These are phyloP conservation scores for Megathymus violae DNA, from an alignment of 1,140 invertebrate species.

Conservation along the genomic window DNA sequence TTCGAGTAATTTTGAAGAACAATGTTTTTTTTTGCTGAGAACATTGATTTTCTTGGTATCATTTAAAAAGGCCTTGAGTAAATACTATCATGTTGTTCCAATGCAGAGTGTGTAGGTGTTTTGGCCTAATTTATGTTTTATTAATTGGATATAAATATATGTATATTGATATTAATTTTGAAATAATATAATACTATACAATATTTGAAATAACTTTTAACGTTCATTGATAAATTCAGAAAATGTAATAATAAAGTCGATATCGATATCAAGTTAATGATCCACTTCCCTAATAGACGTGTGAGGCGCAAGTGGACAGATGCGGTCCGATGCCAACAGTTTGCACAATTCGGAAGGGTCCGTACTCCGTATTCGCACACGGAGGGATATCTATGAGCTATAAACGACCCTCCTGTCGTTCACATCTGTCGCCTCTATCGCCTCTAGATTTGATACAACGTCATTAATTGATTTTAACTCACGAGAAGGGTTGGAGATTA, in stretches of 20 bases:
- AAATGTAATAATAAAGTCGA: constrained; percentile 32
- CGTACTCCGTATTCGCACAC: constrained; percentile 41
- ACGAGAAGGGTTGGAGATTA: constrained; percentile 66
- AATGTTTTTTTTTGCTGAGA: no score
- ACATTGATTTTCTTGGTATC: no score
- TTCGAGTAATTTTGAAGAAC: no score
- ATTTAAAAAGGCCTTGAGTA: no score
- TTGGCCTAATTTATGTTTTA: no score
- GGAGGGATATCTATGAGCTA: constrained; percentile 68
- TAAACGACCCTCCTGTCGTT: constrained; percentile 68
- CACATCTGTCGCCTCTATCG: constrained; percentile 77
- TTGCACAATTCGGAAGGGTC: constrained; percentile 78
- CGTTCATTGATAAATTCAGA: no score
- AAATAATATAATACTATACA: no score
- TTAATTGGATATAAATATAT: no score
- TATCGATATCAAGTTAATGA: constrained; percentile 43
- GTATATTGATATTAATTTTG: no score
- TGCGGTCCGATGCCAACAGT: constrained; percentile 67
- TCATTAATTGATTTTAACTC: constrained; percentile 75
- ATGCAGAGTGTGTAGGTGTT: no score
- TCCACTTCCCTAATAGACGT: constrained; percentile 25
- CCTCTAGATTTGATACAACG: constrained; percentile 71
- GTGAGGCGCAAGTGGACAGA: constrained; percentile 73
- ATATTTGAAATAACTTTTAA: no score
- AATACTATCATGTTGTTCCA: no score